Evolutionary conservation across 2,888 invertebrate genomes (phyloP).

Genomic region (Scaptomyza caliginosa): DNA sequence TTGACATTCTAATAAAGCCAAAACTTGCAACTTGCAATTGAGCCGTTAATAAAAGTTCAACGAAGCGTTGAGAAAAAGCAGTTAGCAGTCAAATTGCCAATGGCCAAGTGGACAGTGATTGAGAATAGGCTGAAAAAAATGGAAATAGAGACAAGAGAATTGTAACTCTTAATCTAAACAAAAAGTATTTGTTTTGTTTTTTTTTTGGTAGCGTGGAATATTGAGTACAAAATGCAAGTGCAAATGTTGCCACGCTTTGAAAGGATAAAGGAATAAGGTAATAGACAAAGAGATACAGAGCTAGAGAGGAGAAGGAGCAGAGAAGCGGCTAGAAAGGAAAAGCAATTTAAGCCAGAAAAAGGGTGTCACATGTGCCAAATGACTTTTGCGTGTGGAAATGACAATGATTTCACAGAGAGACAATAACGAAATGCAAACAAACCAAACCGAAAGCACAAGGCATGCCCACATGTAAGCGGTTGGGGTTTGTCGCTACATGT

Average conservation of each 20-base stretch:
- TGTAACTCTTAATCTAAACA: slow-evolving; percentile 59
- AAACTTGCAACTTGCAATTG: slow-evolving; percentile 41
- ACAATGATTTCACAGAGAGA: slow-evolving; percentile 77
- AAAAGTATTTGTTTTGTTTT: slow-evolving; percentile 59
- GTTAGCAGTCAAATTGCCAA: slow-evolving; percentile 68
- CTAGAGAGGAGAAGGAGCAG: slow-evolving; percentile 30
- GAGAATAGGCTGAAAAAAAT: slow-evolving; percentile 22
- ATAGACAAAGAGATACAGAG: background rate
- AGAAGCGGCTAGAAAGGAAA: slow-evolving; percentile 45
- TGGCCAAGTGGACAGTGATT: slow-evolving; percentile 57
- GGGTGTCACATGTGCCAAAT: slow-evolving; percentile 81
- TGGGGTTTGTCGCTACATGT: slow-evolving; percentile 36
- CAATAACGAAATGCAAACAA: slow-evolving; percentile 80
- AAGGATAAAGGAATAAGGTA: slow-evolving; percentile 51
- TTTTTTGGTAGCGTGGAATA: slow-evolving; percentile 61
- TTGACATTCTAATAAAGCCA: slow-evolving; percentile 64
- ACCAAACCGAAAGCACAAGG: slow-evolving; percentile 19
- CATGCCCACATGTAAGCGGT: background rate
- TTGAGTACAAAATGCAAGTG: slow-evolving; percentile 81
- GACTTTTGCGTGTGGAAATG: slow-evolving; percentile 81
- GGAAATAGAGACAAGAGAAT: background rate
- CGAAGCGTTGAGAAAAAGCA: slow-evolving; percentile 77
- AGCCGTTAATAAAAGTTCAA: slow-evolving; percentile 67
- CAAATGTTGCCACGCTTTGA: slow-evolving; percentile 82
- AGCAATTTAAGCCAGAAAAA: slow-evolving; percentile 78